phyloP scores from a whole-genome alignment of 2,888 invertebrate species.

The Alcis repandata region DNA sequence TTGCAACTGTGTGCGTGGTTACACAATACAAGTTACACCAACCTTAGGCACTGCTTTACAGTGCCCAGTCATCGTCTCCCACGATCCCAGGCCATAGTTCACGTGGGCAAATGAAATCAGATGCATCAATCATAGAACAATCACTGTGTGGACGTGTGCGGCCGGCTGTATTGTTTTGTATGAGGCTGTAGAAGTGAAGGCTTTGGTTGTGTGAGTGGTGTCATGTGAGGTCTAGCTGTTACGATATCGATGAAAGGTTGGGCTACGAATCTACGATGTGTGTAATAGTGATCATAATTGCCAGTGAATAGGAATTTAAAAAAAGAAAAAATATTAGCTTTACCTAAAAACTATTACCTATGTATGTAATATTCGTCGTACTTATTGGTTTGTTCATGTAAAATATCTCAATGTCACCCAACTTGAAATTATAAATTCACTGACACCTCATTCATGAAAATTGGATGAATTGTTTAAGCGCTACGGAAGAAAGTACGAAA shows the following conservation, averaged over 20 bases:
- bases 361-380: too few relatives aligned
- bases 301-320: not conserved
- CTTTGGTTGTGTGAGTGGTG: conserved; percentile 14
- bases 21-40: not conserved
- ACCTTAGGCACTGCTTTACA: conserved; percentile 14
- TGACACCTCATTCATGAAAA: too few relatives aligned
- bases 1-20: not conserved
- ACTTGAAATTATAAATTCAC: too few relatives aligned
- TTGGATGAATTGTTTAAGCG: too few relatives aligned
- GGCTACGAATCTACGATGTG: not conserved
- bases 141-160: conserved; percentile 53
- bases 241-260: conserved; percentile 10
- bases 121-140: conserved; percentile 69
- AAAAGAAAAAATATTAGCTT: too few relatives aligned
- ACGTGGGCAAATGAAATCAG: conserved; percentile 69
- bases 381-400: too few relatives aligned
- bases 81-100: conserved; percentile 61
- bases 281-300: not conserved
- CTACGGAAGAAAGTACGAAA: too few relatives aligned
- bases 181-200: conserved; percentile 28
- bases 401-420: too few relatives aligned
- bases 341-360: too few relatives aligned
- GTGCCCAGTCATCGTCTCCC: conserved; percentile 51
- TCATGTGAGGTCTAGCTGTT: conserved; percentile 16
- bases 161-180: conserved; percentile 43